Conservation (phyloP, 2,888 invertebrate genomes). For the Drosophila demipolita region DNA sequence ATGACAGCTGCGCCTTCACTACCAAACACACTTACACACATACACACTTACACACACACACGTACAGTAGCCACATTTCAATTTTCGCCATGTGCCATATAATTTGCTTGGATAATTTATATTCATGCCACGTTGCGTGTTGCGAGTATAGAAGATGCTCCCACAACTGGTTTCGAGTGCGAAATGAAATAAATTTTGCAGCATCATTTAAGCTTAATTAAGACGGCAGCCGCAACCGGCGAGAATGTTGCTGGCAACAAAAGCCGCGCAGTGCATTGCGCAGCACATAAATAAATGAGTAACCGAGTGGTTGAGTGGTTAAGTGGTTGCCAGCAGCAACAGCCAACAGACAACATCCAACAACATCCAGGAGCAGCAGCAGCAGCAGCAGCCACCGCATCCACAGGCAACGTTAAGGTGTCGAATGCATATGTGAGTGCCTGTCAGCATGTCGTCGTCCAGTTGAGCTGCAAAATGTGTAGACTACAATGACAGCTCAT, state of each 20-base stretch:
- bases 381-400: neutral
- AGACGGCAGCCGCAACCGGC: slow-evolving; percentile 72
- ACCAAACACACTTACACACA: neutral
- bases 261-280: slow-evolving; percentile 65
- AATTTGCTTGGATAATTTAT: slow-evolving; percentile 79
- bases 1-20: slow-evolving; percentile 53
- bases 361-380: neutral
- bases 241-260: slow-evolving; percentile 47
- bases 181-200: slow-evolving; percentile 82
- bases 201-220: slow-evolving; percentile 82
- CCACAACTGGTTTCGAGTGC: slow-evolving; percentile 57
- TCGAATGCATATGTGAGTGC: slow-evolving; percentile 60
- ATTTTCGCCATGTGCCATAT: slow-evolving; percentile 65
- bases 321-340: slow-evolving; percentile 48
- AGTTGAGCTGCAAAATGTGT: slow-evolving; percentile 22
- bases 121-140: slow-evolving; percentile 58
- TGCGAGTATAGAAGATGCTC: slow-evolving; percentile 61
- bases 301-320: slow-evolving; percentile 65
- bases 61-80: slow-evolving; percentile 54
- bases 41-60: slow-evolving; percentile 3
- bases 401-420: slow-evolving; percentile 22
- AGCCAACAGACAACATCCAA: neutral
- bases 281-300: slow-evolving; percentile 75
- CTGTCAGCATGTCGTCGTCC: slow-evolving; percentile 35
- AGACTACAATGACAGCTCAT: slow-evolving; percentile 40